Conservation (phyloP, 2,888 invertebrate species). For the Pyrgus malvae region DNA sequence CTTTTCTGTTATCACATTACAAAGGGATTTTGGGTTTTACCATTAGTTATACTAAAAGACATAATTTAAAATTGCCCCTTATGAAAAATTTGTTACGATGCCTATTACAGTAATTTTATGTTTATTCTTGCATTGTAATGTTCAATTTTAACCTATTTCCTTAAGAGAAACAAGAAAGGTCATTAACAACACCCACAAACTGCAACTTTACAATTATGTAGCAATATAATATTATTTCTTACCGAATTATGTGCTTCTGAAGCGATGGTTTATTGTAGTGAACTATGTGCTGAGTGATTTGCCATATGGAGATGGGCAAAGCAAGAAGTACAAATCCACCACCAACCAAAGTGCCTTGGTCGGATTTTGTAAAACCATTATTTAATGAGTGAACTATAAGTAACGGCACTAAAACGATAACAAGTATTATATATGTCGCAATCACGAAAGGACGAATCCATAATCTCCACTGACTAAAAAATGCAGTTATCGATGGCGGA, state of each 20-base stretch:
- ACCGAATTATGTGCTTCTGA: conserved; percentile 97
- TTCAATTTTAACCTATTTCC: no score
- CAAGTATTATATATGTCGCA: conserved; percentile 88
- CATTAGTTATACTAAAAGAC: no score
- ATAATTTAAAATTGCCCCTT: no score
- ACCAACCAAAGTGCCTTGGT: conserved; percentile 91
- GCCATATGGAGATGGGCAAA: conserved; percentile 96
- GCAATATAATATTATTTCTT: no score
- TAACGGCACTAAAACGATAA: conserved; percentile 92
- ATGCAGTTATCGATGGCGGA: conserved; percentile 56
- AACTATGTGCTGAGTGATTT: conserved; percentile 96
- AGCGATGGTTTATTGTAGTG: conserved; percentile 95
- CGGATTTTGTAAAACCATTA: conserved; percentile 89
- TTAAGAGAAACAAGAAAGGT: no score
- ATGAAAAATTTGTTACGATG: no score
- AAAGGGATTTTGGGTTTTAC: no score
- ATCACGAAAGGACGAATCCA: conserved; percentile 95
- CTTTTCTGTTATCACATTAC: no score
- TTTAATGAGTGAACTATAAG: conserved; percentile 90
- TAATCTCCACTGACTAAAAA: conserved; percentile 86
- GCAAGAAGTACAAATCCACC: conserved; percentile 96
- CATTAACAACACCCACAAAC: no score
- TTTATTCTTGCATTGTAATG: no score
- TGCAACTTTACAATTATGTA: no score
- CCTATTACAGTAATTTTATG: no score